Percentiles rank a stretch among this genome's conserved stretches.
phyloP scores from a whole-genome alignment of 2,797 vertebrate genomes.

The Florisuga fusca region DNA sequence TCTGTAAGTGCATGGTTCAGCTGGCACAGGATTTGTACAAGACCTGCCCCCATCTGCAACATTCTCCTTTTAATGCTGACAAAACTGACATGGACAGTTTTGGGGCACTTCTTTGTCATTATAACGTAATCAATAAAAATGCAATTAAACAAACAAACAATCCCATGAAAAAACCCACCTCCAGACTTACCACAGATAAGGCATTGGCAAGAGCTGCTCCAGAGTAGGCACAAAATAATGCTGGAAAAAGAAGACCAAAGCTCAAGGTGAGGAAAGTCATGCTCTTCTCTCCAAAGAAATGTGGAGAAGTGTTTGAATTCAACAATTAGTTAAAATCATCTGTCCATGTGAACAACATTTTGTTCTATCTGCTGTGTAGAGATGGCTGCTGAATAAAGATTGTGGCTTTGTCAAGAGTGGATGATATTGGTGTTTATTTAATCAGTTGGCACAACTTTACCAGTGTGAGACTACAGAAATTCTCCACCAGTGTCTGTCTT shows the following conservation, averaged over 20 bases:
- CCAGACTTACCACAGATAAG: conserved; percentile 85
- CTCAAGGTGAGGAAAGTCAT: not conserved
- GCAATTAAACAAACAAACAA: not conserved
- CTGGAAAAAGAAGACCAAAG: conserved; percentile 74
- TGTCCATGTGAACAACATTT: not conserved
- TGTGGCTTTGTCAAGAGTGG: not conserved
- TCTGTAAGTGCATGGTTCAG: not conserved
- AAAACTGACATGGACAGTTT: not conserved
- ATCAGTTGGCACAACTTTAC: not conserved
- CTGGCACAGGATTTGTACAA: not conserved
- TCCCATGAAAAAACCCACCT: fast-evolving
- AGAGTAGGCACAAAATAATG: conserved; percentile 91
- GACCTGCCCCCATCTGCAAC: not conserved
- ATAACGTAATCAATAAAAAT: not conserved
- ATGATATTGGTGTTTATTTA: not conserved
- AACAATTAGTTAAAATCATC: not conserved
- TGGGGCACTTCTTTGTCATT: not conserved
- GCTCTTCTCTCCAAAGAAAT: not conserved
- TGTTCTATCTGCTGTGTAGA: not conserved
- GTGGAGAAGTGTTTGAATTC: not conserved
- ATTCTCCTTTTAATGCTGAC: not conserved
- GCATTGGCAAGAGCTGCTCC: conserved; percentile 88
- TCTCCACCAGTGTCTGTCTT: not conserved
- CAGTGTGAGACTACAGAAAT: not conserved
- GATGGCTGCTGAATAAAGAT: not conserved